These are phyloP conservation scores for Glomeris maerens DNA, from an alignment of 1,140 invertebrate species.

Conservation along the genomic window DNA sequence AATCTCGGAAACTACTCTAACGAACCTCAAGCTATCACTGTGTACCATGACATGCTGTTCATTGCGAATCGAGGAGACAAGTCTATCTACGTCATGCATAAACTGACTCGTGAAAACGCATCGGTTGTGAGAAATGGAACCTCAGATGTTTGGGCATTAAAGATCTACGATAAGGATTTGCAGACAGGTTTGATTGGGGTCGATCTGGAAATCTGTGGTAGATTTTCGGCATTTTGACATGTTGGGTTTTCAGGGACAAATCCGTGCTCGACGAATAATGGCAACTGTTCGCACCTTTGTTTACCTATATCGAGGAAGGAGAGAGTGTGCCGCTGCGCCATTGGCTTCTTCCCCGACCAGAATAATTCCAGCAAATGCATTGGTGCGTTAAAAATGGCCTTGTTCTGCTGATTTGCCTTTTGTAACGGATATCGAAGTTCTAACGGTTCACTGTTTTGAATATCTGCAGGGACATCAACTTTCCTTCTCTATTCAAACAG, in stretches of 20 bases:
- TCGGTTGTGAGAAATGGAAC: conserved; percentile 43
- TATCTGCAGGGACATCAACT: conserved; percentile 37
- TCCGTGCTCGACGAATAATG: conserved; percentile 37
- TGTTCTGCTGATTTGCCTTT: too few species aligned
- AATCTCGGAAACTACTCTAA: conserved; percentile 22
- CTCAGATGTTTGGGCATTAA: conserved; percentile 46
- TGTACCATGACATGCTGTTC: conserved; percentile 41
- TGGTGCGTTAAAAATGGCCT: conserved; percentile 27
- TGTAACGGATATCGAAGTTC: too few species aligned
- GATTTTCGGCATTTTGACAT: not conserved
- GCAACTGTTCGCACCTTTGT: conserved; percentile 62
- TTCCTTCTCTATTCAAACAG: conserved; percentile 62
- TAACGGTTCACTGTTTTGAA: too few species aligned
- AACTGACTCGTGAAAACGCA: conserved; percentile 31
- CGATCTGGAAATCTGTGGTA: not conserved
- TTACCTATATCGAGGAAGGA: conserved; percentile 42
- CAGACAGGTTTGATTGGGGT: conserved; percentile 30
- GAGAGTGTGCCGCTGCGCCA: conserved; percentile 55
- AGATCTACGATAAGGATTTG: conserved; percentile 50
- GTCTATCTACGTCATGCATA: conserved; percentile 42
- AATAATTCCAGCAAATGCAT: conserved; percentile 35
- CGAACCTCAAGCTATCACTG: conserved; percentile 39
- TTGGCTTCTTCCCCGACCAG: conserved; percentile 47
- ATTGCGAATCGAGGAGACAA: conserved; percentile 43
- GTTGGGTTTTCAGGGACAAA: conserved; percentile 25